Base-by-base conservation (phyloP, 1,140 invertebrate species). In the Mya arenaria region DNA sequence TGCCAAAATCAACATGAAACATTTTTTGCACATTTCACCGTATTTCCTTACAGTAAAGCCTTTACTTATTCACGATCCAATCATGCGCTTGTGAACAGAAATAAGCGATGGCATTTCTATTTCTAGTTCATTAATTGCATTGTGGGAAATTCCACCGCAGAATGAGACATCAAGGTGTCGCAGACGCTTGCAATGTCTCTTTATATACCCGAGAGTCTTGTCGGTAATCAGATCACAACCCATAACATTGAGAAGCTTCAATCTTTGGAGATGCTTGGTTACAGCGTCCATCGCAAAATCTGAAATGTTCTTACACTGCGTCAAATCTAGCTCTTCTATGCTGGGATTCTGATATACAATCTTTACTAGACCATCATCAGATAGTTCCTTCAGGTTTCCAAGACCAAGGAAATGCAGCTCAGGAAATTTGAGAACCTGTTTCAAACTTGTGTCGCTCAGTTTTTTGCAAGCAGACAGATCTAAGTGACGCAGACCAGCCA, bases 381-480 rank as follows among this genome's bases (percentile, higher is more conserved):
- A 95, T 68, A 96, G 94, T 86, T 93, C 95, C 86, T 95, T 95
- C 84, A 96, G 96, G 88, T 94, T 94, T 52, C 94, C 95, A 13
- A 96, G 91, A 88, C 95, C 94, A 48, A 96, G 90, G 80, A 92
- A 90, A 74, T 90, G 90, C 10, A 96, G 91, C 90, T 96, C 95
- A 37, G 93, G 91, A 86, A 96, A 95, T 60, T 93, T 94, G 62
- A 96, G 94, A 8, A 95, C 94, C 86, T 96, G 94, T 58, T 94
- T 95, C 1, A 96, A 86, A 81, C 95, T 95, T 4, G 95, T 94
- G 92, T 96, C 95, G 37, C 95, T 95, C 17, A 96, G 94, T 87
- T 94, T 94, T 82, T 94, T 95, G 87, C 96, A 96, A 2, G 94
- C 94, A 60, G 94, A 94, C 6, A 96, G 89, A 89, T 96, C 94